These are phyloP conservation scores for Potorous gilbertii DNA, from an alignment of 2,797 vertebrate species.

Conservation along the genomic window DNA sequence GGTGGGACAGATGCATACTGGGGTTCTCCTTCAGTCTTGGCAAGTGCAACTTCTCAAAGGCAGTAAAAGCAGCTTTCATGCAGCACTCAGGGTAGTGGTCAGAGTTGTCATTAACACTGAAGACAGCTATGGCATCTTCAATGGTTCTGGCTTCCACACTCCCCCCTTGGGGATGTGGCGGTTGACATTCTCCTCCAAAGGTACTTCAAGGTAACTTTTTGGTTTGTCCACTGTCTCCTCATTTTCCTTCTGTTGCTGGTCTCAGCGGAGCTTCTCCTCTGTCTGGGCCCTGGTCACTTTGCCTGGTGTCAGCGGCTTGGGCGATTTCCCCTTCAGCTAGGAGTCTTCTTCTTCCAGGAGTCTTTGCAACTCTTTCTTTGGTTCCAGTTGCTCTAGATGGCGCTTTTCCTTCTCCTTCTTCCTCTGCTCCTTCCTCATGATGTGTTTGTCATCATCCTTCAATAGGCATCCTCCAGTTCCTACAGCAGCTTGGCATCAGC, in stretches of 20 bases:
- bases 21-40: constrained; percentile 94
- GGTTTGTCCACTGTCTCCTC: constrained; percentile 83
- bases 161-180: constrained; percentile 89
- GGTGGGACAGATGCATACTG: constrained; percentile 97
- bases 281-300: constrained; percentile 96
- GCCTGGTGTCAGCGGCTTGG: constrained; percentile 79
- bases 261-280: constrained; percentile 88
- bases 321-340: constrained; percentile 85
- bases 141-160: constrained; percentile 92
- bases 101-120: constrained; percentile 88
- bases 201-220: constrained; percentile 91
- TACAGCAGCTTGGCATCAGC: constrained; percentile 93
- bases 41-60: constrained; percentile 92
- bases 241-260: constrained; percentile 82
- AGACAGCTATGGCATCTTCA: constrained; percentile 93
- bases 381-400: constrained; percentile 92
- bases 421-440: constrained; percentile 93
- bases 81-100: constrained; percentile 96
- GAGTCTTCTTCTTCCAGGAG: constrained; percentile 93
- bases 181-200: constrained; percentile 95
- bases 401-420: constrained; percentile 95
- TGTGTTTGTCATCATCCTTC: constrained; percentile 96
- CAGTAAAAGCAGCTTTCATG: constrained; percentile 92
- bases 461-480: constrained; percentile 94
- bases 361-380: constrained; percentile 95